Evolutionary conservation across 1,140 invertebrate genomes (phyloP).

Genomic region (Penaeus chinensis): DNA sequence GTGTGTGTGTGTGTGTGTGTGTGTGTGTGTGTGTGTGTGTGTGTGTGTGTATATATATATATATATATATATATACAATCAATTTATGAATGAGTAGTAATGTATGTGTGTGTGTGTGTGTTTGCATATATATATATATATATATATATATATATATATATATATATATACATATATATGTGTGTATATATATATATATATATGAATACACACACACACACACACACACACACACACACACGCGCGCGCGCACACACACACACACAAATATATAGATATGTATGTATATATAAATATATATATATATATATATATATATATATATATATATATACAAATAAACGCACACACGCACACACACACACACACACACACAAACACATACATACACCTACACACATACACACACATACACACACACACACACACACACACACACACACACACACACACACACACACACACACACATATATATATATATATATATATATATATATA

Average conservation of each 20-base stretch:
- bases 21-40: no score
- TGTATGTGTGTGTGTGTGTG: neutral
- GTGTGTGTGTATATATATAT: no score
- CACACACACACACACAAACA: no score
- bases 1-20: no score
- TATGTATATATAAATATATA: neutral
- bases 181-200: neutral
- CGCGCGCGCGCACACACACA: slow-evolving; percentile 17
- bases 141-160: neutral
- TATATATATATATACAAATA: neutral
- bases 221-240: slow-evolving; percentile 19
- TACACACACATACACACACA: no score
- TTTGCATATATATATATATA: slow-evolving; percentile 6
- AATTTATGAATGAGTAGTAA: neutral
- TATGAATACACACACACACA: neutral
- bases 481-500: neutral
- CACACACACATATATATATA: neutral
- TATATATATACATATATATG: neutral
- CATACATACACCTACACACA: neutral
- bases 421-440: no score
- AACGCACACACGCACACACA: neutral
- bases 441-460: no score
- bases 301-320: slow-evolving; percentile 4
- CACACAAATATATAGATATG: neutral
- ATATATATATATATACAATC: neutral